phyloP scores from a whole-genome alignment of 2,113 vertebrate species.

The Cavia aperea region DNA sequence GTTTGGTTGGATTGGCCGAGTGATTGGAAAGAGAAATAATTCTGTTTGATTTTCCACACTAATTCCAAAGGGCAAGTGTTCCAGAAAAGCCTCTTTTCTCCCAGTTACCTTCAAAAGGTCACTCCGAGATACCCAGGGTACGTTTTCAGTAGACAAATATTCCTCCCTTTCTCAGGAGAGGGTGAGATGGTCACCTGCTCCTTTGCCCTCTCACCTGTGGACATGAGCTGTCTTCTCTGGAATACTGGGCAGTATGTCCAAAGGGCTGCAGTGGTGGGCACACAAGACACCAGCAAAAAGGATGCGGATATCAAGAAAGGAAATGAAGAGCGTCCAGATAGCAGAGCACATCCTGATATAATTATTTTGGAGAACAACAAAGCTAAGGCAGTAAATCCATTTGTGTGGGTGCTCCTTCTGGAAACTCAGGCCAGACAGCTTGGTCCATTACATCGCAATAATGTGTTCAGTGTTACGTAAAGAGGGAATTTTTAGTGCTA shows the following conservation, averaged over 20 bases:
- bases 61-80: not conserved
- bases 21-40: not conserved
- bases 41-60: not conserved
- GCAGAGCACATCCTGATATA: slow-evolving; percentile 20
- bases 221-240: not conserved
- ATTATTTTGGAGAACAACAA: slow-evolving; percentile 27
- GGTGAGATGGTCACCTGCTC: not conserved
- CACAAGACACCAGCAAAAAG: not conserved
- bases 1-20: not conserved
- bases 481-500: slow-evolving; percentile 22
- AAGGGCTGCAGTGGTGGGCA: not conserved
- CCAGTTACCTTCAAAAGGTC: not conserved
- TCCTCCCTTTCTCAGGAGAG: not conserved
- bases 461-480: slow-evolving; percentile 36
- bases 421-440: slow-evolving; percentile 33
- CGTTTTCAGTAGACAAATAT: not conserved
- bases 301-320: slow-evolving; percentile 1
- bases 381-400: slow-evolving; percentile 15
- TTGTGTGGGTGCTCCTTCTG: slow-evolving; percentile 28
- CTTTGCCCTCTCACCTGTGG: not conserved
- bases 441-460: slow-evolving; percentile 37
- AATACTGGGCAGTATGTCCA: not conserved
- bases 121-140: not conserved
- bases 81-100: not conserved
- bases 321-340: slow-evolving; percentile 24